A percentile compares a stretch with the other conserved stretches of the same genome.
phyloP scores from a whole-genome alignment of 2,797 vertebrate genomes.

The Psittacula derbiana region DNA sequence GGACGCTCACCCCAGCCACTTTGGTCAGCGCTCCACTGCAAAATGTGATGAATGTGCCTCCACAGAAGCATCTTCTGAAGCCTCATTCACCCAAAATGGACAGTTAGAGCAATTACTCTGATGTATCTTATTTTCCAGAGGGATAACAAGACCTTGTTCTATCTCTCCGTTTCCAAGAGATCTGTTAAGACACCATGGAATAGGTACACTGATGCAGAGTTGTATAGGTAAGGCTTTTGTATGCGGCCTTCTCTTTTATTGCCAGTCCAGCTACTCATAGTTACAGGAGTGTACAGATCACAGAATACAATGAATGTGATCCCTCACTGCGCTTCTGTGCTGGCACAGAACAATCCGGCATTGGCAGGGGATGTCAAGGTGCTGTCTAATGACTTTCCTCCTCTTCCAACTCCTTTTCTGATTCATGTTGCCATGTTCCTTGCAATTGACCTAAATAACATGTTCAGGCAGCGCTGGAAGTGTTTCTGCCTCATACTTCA shows the following conservation, averaged over 20 bases:
- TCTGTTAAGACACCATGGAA: neutral
- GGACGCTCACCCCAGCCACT: neutral
- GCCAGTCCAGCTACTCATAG: neutral
- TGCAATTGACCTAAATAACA: slow-evolving; percentile 43
- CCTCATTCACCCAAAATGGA: neutral
- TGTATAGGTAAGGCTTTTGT: neutral
- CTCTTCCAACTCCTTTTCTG: slow-evolving; percentile 12
- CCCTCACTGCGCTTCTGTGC: neutral
- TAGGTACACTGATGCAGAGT: neutral
- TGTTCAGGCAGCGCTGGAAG: slow-evolving; percentile 20
- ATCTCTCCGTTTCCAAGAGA: neutral
- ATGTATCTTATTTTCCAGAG: neutral
- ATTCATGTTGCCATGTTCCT: neutral
- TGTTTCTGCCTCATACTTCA: neutral
- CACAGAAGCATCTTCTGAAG: neutral
- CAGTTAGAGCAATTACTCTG: neutral
- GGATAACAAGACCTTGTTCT: neutral
- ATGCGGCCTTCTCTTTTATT: neutral
- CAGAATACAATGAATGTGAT: neutral
- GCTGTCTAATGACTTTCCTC: neutral
- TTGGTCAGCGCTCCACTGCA: rapidly evolving
- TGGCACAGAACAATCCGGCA: neutral
- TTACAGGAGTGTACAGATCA: neutral
- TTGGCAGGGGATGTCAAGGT: neutral
- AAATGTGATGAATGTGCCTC: neutral